Evolutionary conservation across 2,888 invertebrate genomes (phyloP).

Genomic region (Stenodera caucasica): DNA sequence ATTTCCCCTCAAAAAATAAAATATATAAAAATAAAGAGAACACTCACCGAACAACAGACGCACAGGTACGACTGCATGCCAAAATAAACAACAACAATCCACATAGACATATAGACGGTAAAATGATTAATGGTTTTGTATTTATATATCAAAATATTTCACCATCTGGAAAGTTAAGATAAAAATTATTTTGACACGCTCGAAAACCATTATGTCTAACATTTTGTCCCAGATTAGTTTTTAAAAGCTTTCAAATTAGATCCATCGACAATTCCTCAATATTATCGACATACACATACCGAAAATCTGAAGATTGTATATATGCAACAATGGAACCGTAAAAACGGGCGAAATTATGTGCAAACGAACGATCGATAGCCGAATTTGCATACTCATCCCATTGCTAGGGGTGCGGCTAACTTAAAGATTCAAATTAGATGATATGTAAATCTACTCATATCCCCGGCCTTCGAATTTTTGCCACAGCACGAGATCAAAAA

Average conservation of each 20-base stretch:
- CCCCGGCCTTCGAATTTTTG: no score
- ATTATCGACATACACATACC: not conserved
- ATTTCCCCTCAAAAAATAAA: no score
- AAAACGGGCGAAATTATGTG: slow-evolving; percentile 6
- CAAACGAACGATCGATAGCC: slow-evolving; percentile 3
- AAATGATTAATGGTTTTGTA: slow-evolving; percentile 48
- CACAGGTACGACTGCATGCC: slow-evolving; percentile 36
- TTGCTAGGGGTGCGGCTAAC: not conserved
- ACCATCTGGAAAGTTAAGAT: slow-evolving; percentile 49
- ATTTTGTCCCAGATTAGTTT: slow-evolving; percentile 10
- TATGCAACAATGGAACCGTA: not conserved
- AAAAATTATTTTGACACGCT: slow-evolving; percentile 37
- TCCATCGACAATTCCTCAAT: not conserved
- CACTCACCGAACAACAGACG: slow-evolving; percentile 24
- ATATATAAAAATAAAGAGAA: not conserved
- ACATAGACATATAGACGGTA: slow-evolving; percentile 12
- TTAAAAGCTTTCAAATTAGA: not conserved
- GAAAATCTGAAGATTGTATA: not conserved
- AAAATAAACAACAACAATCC: slow-evolving; percentile 34
- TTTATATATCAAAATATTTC: slow-evolving; percentile 49
- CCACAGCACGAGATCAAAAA: no score
- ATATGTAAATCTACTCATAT: slow-evolving; percentile 3
- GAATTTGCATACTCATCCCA: slow-evolving; percentile 5
- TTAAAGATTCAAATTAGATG: slow-evolving; percentile 9
- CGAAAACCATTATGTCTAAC: slow-evolving; percentile 11